A percentile compares a stretch with the other conserved stretches of the same genome.
These are phyloP conservation scores for Brachionus rotundiformis DNA, from an alignment of 1,140 invertebrate species.

Conservation along the genomic window DNA sequence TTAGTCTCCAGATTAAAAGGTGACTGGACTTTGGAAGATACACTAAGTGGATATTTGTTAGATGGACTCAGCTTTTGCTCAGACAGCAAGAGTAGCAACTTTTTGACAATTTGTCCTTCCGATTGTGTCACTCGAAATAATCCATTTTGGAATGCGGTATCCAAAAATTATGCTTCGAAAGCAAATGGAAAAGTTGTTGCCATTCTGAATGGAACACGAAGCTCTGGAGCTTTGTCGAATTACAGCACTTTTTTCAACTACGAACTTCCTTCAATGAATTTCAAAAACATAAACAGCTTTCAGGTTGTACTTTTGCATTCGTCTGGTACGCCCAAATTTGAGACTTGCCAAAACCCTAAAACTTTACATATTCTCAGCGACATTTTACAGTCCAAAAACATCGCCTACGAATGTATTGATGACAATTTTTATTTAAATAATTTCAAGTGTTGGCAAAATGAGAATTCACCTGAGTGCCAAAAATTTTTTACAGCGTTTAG, in stretches of 20 bases:
- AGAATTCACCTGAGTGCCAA: slow-evolving; percentile 9
- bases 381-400: background rate
- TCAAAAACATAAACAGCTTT: background rate
- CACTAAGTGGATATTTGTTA: slow-evolving; percentile 12
- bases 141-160: slow-evolving; percentile 41
- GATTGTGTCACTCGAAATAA: slow-evolving; percentile 11
- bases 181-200: background rate
- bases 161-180: slow-evolving; percentile 13
- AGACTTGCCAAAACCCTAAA: slow-evolving; percentile 12
- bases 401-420: slow-evolving; percentile 18
- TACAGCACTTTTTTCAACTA: background rate
- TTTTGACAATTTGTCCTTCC: background rate
- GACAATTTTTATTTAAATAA: background rate
- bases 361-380: background rate
- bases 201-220: slow-evolving; percentile 29
- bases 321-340: background rate
- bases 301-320: slow-evolving; percentile 40
- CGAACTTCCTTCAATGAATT: slow-evolving; percentile 3
- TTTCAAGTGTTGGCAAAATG: background rate
- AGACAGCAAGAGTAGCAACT: background rate
- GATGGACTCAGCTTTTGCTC: slow-evolving; percentile 14
- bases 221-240: background rate
- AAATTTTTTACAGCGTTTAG: background rate
- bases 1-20: background rate
- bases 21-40: slow-evolving; percentile 38